Percentiles rank a stretch among this genome's conserved stretches.
These are phyloP conservation scores for Lacerta bilineata DNA, from an alignment of 2,797 vertebrate species.

Conservation along the genomic window DNA sequence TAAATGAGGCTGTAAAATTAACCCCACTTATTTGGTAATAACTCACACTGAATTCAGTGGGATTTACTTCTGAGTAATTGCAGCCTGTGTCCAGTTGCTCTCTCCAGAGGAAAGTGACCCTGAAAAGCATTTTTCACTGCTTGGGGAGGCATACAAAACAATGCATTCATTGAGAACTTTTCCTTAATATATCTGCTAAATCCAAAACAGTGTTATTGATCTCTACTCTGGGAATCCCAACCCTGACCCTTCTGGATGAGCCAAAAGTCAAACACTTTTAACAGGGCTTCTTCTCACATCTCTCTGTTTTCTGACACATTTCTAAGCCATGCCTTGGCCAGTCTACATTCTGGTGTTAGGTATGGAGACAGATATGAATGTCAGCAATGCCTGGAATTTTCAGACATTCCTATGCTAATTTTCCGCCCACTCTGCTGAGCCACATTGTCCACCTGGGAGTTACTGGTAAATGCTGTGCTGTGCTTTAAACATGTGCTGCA, in stretches of 20 bases:
- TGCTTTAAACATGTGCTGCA: not conserved
- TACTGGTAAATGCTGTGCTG: constrained; percentile 26
- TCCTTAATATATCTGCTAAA: constrained; percentile 12
- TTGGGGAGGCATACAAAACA: not conserved
- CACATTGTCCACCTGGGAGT: constrained; percentile 38
- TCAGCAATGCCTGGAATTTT: constrained; percentile 5
- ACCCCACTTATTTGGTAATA: too few species aligned
- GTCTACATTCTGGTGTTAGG: constrained; percentile 22
- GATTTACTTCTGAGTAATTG: too few species aligned
- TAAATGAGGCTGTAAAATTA: not conserved
- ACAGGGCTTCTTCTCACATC: not conserved
- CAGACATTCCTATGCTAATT: constrained; percentile 33
- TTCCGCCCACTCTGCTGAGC: constrained; percentile 24
- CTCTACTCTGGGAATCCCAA: not conserved
- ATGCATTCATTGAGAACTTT: constrained; percentile 7
- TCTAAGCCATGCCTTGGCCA: not conserved
- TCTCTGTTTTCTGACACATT: not conserved
- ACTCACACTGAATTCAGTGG: too few species aligned
- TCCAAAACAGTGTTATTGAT: not conserved
- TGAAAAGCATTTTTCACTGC: not conserved
- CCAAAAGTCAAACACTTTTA: constrained; percentile 25
- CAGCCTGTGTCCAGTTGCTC: not conserved
- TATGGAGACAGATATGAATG: not conserved
- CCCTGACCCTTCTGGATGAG: not conserved
- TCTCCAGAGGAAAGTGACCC: not conserved